A percentile compares a stretch with the other conserved stretches of the same genome.
Conservation (phyloP, 1,140 invertebrate species). For the Delia radicum region DNA sequence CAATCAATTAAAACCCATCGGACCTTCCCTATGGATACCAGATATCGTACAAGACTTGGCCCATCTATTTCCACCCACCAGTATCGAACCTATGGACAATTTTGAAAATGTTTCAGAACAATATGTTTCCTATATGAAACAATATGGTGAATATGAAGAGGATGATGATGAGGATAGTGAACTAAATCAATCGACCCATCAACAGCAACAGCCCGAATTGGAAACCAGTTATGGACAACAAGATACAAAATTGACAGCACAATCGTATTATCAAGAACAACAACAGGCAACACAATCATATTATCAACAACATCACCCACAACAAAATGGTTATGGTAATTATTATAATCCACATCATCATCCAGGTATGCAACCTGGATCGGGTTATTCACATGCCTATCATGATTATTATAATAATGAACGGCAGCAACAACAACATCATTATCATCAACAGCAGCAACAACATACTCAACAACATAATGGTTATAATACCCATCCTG, state of each 20-base stretch:
- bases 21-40: slow-evolving; percentile 47
- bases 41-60: slow-evolving; percentile 49
- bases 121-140: slow-evolving; percentile 50
- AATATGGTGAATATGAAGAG: slow-evolving; percentile 50
- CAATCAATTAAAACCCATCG: slow-evolving; percentile 47
- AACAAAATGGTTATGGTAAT: slow-evolving; percentile 32
- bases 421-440: slow-evolving; percentile 40
- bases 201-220: slow-evolving; percentile 26
- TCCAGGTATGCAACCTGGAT: neutral
- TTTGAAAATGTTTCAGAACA: slow-evolving; percentile 51
- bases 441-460: slow-evolving; percentile 35
- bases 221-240: neutral
- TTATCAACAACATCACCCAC: neutral
- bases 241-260: neutral
- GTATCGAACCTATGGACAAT: slow-evolving; percentile 46
- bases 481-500: neutral
- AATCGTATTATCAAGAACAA: neutral
- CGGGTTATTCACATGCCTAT: slow-evolving; percentile 36
- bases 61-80: slow-evolving; percentile 48
- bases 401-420: slow-evolving; percentile 45
- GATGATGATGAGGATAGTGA: slow-evolving; percentile 41
- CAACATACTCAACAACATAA: neutral
- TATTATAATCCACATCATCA: slow-evolving; percentile 28
- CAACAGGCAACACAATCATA: neutral
- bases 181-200: too few species aligned